phyloP scores from a whole-genome alignment of 2,797 vertebrate species.

The Enteromius argenteus region DNA sequence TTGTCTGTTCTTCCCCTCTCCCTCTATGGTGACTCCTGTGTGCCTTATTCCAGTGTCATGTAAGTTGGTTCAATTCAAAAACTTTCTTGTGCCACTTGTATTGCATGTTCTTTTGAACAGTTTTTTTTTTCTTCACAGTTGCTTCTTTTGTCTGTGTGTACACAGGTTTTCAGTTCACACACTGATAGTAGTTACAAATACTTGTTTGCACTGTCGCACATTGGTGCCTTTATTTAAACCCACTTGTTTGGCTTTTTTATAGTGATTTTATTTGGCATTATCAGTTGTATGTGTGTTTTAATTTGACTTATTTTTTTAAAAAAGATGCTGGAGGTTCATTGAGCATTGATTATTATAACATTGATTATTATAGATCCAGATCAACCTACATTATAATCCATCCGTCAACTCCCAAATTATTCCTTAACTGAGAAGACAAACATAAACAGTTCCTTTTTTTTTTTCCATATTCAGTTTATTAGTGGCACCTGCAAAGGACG shows the following conservation, averaged over 20 bases:
- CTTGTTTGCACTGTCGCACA: neutral
- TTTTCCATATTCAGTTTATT: neutral
- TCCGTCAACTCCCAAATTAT: neutral
- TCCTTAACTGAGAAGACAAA: neutral
- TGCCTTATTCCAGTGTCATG: slow-evolving; percentile 99
- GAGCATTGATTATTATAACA: neutral
- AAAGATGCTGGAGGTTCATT: slow-evolving; percentile 33
- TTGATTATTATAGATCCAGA: neutral
- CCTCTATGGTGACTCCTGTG: slow-evolving; percentile 87
- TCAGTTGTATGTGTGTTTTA: neutral
- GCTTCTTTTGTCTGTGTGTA: neutral
- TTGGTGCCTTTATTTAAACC: slow-evolving; percentile 10
- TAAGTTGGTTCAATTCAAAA: slow-evolving; percentile 90
- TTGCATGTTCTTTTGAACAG: slow-evolving; percentile 26
- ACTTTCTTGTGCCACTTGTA: slow-evolving; percentile 57
- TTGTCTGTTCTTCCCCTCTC: slow-evolving; percentile 81
- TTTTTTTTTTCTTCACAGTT: neutral
- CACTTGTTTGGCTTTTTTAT: neutral
- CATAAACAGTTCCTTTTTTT: neutral
- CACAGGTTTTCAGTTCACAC: slow-evolving; percentile 2
- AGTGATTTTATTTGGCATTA: neutral
- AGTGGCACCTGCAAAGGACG: neutral
- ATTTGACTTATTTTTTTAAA: neutral
- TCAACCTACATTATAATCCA: neutral
- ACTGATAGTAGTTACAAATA: neutral